A percentile compares a stretch with the other conserved stretches of the same genome.
Evolutionary conservation across 1,140 invertebrate species (phyloP).

Genomic region (Drosophila nannoptera): DNA sequence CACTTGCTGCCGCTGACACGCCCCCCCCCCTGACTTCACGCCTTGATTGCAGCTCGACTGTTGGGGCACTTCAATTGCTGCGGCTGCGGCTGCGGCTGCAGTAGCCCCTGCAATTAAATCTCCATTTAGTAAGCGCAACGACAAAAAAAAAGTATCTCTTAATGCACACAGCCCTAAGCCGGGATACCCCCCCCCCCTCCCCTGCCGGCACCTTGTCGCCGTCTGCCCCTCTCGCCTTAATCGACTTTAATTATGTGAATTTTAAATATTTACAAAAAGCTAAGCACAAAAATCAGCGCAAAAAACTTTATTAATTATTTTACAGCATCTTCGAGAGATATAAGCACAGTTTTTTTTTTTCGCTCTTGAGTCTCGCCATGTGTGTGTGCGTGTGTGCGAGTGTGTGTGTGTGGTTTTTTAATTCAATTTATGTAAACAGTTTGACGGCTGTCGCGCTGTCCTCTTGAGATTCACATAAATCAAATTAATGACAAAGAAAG

Average conservation of each 20-base stretch:
- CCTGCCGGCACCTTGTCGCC: too few species aligned
- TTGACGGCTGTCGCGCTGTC: conserved; percentile 55
- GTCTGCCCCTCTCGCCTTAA: conserved; percentile 39
- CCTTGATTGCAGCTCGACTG: conserved; percentile 61
- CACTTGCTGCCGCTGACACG: conserved; percentile 43
- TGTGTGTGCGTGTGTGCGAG: conserved; percentile 39
- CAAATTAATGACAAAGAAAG: conserved; percentile 71
- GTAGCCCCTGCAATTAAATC: conserved; percentile 78
- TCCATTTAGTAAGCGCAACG: conserved; percentile 67
- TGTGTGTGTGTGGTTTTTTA: conserved; percentile 56
- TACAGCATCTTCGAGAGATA: conserved; percentile 61
- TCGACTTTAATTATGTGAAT: conserved; percentile 78
- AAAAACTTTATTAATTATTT: conserved; percentile 77
- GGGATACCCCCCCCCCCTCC: too few species aligned
- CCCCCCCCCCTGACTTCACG: neutral
- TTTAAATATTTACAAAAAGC: conserved; percentile 77
- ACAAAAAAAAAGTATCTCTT: conserved; percentile 58
- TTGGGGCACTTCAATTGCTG: conserved; percentile 24
- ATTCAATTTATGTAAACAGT: conserved; percentile 77
- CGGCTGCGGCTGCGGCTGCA: conserved; percentile 22
- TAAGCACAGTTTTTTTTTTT: conserved; percentile 25
- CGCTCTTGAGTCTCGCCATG: conserved; percentile 29
- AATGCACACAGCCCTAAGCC: conserved; percentile 42
- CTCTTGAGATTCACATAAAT: conserved; percentile 67
- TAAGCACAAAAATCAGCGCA: conserved; percentile 70